Evolutionary conservation across 2,888 invertebrate species (phyloP), one percentile per base, ranked within the genome.

Genomic region (Limnephilus auricula): DNA sequence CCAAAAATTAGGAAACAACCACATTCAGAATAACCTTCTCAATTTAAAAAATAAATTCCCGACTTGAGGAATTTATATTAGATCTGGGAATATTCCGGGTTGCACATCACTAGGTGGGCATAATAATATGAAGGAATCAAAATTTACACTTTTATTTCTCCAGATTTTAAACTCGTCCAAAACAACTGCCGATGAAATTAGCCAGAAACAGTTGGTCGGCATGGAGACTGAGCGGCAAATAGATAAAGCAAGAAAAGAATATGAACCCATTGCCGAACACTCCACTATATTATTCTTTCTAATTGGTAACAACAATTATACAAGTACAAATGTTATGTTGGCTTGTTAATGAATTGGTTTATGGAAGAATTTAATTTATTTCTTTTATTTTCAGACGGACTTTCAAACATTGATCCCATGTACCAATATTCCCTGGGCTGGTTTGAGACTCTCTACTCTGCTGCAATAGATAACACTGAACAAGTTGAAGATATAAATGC

Each of bases 391-490:
- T 89, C 94, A 98, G 98, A 97, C 92, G 98, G 98, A 92, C 95
- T 99, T 94, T 98, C 98, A 10, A 97, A 98, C 94, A 98, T 99
- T 93, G 99, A 99, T 95, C 99, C 99, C 2, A 99, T 99, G 99
- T 99, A 99, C 95, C 99, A 99, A 94, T 99, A 99, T 95, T 99
- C 99, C 0, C 95, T 99, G 93, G 97, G 97, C 3, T 99, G 99
- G 99, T 99, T 99, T 95, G 98, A 99, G 94, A 98, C 98, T 93
- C 96, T 99, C 50, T 99, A 98, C 94, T 97, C 97, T 93, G 96
- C 97, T 86, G 97, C 98, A 32, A 99, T 99, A 92, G 98, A 99
- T 93, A 98, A 98, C 93, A 98, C 98, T 0, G 98, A 98, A 94
- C 97, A 97, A 93, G 97, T 97, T n/a, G 99, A 99, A 93, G 97